Percentiles rank a stretch among this genome's conserved stretches.
Evolutionary conservation across 2,888 invertebrate genomes (phyloP).

Genomic region (Brachyopa scutellaris): DNA sequence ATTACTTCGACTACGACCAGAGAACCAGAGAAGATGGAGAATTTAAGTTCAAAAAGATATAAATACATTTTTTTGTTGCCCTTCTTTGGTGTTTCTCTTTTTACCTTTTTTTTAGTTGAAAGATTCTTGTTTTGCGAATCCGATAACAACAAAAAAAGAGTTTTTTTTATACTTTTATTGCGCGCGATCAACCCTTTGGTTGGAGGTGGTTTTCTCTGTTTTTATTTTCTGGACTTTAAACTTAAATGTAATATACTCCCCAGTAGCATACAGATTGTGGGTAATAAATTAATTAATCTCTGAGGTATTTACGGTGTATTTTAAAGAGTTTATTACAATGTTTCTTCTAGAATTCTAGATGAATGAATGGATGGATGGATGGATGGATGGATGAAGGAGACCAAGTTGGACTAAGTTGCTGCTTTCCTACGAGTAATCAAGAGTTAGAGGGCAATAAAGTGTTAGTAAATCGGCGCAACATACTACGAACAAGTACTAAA

Average conservation of each 20-base stretch:
- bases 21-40: constrained; percentile 20
- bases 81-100: constrained; percentile 31
- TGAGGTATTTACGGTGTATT: constrained; percentile 51
- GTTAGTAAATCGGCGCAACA: constrained; percentile 57
- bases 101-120: constrained; percentile 31
- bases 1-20: constrained; percentile 50
- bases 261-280: constrained; percentile 61
- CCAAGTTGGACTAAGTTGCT: constrained; percentile 46
- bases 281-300: constrained; percentile 69
- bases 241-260: constrained; percentile 55
- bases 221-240: constrained; percentile 56
- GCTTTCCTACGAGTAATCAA: constrained; percentile 37
- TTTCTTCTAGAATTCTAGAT: too few species aligned
- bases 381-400: background rate
- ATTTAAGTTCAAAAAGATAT: constrained; percentile 58
- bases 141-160: constrained; percentile 40
- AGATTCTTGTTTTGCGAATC: constrained; percentile 68
- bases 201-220: constrained; percentile 34
- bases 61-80: constrained; percentile 45
- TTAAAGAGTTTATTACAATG: constrained; percentile 53
- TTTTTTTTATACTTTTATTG: constrained; percentile 25
- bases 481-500: too few species aligned
- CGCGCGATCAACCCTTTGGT: constrained; percentile 51
- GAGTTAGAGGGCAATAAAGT: constrained; percentile 61
- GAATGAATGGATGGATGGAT: too few species aligned